Percentiles rank a stretch among this genome's conserved stretches.
phyloP scores from a whole-genome alignment of 2,888 invertebrate species.

The Micoletzkya japonica region DNA sequence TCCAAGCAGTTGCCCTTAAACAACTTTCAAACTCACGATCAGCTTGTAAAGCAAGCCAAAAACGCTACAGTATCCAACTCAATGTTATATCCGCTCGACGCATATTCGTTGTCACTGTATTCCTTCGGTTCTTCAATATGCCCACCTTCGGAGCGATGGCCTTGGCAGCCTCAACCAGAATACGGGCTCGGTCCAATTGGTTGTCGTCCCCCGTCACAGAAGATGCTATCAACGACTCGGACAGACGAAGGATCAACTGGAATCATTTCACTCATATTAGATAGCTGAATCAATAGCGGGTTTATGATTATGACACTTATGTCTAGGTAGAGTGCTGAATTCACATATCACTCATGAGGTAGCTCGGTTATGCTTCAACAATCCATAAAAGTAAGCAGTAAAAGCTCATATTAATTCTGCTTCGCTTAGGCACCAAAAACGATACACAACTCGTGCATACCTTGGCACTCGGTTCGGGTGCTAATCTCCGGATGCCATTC shows the following conservation, averaged over 20 bases:
- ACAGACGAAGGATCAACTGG: constrained; percentile 24
- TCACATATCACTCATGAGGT: too few relatives aligned
- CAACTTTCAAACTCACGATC: not conserved
- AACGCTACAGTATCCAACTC: too few relatives aligned
- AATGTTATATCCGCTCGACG: too few relatives aligned
- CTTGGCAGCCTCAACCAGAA: constrained; percentile 15
- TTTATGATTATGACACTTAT: not conserved
- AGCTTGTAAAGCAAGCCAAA: too few relatives aligned
- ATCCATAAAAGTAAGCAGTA: too few relatives aligned
- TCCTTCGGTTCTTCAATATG: constrained; percentile 25
- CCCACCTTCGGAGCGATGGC: not conserved
- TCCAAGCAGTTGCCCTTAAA: too few relatives aligned
- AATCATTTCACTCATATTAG: not conserved
- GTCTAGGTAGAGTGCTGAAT: too few relatives aligned
- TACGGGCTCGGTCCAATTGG: constrained; percentile 9
- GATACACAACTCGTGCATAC: not conserved
- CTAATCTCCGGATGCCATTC: too few relatives aligned
- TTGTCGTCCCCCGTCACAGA: constrained; percentile 15
- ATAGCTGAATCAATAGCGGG: not conserved
- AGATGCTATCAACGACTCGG: constrained; percentile 5
- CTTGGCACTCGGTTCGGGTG: constrained; percentile 3
- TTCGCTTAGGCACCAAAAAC: too few relatives aligned
- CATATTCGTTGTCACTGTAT: constrained; percentile 25
- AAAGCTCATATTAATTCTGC: too few relatives aligned
- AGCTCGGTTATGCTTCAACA: not conserved